phyloP scores from a whole-genome alignment of 2,797 vertebrate genomes.

The Gymnodraco acuticeps region DNA sequence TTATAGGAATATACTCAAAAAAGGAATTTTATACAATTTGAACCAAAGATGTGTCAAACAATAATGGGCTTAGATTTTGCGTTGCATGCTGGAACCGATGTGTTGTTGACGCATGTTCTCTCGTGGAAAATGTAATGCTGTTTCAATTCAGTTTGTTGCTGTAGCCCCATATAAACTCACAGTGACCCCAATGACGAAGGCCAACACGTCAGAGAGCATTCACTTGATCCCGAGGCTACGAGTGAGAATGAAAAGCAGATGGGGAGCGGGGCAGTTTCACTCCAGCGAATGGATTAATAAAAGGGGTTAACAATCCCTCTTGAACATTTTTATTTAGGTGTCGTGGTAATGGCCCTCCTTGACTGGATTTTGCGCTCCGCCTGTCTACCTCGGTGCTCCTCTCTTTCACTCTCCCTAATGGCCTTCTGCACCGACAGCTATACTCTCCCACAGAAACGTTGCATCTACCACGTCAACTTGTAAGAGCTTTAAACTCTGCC shows the following conservation, averaged over 20 bases:
- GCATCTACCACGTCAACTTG: slow-evolving; percentile 21
- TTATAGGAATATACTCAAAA: background rate
- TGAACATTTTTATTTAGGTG: slow-evolving; percentile 22
- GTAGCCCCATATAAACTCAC: background rate
- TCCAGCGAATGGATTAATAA: slow-evolving; percentile 16
- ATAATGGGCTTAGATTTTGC: background rate
- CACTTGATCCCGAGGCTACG: slow-evolving; percentile 10
- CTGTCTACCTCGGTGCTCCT: slow-evolving; percentile 27
- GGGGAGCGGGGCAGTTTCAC: slow-evolving; percentile 13
- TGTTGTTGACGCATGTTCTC: background rate
- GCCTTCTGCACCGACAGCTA: slow-evolving; percentile 26
- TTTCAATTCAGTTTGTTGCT: background rate
- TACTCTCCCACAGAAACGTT: slow-evolving; percentile 17
- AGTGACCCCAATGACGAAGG: slow-evolving; percentile 9
- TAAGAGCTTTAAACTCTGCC: slow-evolving; percentile 20
- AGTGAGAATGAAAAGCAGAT: slow-evolving; percentile 31
- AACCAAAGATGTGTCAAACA: slow-evolving; percentile 1
- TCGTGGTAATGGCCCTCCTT: slow-evolving; percentile 10
- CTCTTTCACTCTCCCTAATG: slow-evolving; percentile 23
- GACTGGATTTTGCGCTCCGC: slow-evolving; percentile 21
- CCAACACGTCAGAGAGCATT: slow-evolving; percentile 13
- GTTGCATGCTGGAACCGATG: background rate
- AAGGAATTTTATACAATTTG: background rate
- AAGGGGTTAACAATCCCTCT: slow-evolving; percentile 10
- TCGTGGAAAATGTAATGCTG: background rate